Evolutionary conservation across 2,113 vertebrate species (phyloP).

Genomic region (Monopterus albus): DNA sequence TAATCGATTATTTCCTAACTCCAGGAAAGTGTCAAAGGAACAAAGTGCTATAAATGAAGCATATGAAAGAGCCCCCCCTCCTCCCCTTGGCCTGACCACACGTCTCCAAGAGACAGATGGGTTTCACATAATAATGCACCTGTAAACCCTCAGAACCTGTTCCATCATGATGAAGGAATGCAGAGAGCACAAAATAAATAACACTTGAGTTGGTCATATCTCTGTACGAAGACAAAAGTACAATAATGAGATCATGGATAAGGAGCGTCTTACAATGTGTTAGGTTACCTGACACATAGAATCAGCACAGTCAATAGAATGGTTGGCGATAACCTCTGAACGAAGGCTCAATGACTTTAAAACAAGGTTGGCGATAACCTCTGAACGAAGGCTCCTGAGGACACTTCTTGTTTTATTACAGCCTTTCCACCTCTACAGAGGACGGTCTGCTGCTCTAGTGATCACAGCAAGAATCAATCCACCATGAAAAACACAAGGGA

Average conservation of each 20-base stretch:
- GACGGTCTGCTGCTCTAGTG: conserved; percentile 34
- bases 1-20: no score
- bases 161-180: conserved; percentile 8
- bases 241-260: neutral
- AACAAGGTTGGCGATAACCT: neutral
- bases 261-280: neutral
- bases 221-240: neutral
- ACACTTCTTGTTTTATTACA: conserved; percentile 23
- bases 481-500: conserved; percentile 16
- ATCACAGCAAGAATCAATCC: conserved; percentile 48
- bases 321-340: neutral
- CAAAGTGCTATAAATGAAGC: conserved; percentile 2
- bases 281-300: neutral
- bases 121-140: conserved; percentile 1
- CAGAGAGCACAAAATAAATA: neutral
- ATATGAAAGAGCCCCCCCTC: neutral
- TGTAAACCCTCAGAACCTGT: neutral
- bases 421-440: conserved; percentile 9
- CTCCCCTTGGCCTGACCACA: neutral
- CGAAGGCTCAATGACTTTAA: neutral
- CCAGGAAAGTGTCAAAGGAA: no score
- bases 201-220: neutral
- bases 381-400: conserved; percentile 7
- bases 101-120: neutral
- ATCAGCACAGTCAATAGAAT: neutral